These are phyloP conservation scores for Trissolcus basalis DNA, from an alignment of 1,140 invertebrate species.

Conservation along the genomic window DNA sequence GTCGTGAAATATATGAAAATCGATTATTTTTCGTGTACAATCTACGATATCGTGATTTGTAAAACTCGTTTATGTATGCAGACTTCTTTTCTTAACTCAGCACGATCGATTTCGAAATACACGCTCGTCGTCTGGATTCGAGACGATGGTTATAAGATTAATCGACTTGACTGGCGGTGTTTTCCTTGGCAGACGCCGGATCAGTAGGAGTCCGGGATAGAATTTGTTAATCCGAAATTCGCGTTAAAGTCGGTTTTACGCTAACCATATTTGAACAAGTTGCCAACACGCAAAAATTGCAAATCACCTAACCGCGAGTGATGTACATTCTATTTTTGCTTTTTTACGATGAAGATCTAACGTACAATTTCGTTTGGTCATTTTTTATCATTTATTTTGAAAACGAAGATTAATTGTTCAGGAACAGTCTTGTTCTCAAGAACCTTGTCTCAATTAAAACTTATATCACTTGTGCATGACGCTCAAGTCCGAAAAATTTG, in stretches of 20 bases:
- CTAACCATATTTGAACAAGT: not conserved
- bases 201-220: constrained; percentile 55
- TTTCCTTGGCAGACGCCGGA: constrained; percentile 65
- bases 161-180: constrained; percentile 62
- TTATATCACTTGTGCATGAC: no score
- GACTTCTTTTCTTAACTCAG: constrained; percentile 59
- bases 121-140: constrained; percentile 54
- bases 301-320: not conserved
- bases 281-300: not conserved
- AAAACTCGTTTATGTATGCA: constrained; percentile 48
- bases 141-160: constrained; percentile 64
- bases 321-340: not conserved
- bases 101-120: constrained; percentile 62
- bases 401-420: not conserved
- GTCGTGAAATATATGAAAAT: constrained; percentile 44
- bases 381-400: not conserved
- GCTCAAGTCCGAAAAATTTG: not conserved
- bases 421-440: not conserved
- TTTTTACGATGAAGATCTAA: not conserved
- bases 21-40: constrained; percentile 47
- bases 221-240: constrained; percentile 62
- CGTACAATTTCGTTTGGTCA: not conserved
- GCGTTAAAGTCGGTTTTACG: constrained; percentile 11
- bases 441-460: not conserved
- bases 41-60: constrained; percentile 47